Percentiles rank a stretch among this genome's conserved stretches.
Conservation (phyloP, 2,888 invertebrate genomes). For the Ommatoiulus sabulosus region DNA sequence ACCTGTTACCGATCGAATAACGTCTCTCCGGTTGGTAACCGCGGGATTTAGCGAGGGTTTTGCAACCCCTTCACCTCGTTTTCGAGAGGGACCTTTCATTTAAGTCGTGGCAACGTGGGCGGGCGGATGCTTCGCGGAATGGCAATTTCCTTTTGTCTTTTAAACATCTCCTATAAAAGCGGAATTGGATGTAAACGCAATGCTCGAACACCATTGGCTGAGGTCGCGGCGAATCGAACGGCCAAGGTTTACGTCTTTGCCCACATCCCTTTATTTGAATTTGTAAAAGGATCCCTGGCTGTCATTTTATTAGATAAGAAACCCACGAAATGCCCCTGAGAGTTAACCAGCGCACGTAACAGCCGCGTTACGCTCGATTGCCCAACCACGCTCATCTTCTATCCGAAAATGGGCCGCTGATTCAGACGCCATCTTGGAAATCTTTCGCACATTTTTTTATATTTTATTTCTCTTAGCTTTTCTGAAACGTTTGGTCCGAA, state of each 20-base stretch:
- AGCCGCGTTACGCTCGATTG: background rate
- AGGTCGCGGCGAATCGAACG: background rate
- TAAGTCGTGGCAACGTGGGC: background rate
- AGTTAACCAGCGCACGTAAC: background rate
- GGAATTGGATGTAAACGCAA: background rate
- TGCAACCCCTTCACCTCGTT: background rate
- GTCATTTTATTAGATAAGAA: background rate
- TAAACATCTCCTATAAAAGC: slow-evolving; percentile 13
- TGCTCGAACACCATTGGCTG: background rate
- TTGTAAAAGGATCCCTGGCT: background rate
- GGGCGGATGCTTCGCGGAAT: background rate
- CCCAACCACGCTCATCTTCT: background rate
- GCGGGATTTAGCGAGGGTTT: slow-evolving; percentile 14
- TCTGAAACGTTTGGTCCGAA: no score
- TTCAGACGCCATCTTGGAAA: background rate
- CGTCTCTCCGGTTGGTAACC: background rate
- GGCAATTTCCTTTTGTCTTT: slow-evolving; percentile 30
- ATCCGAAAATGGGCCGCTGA: background rate
- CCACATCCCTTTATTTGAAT: slow-evolving; percentile 5
- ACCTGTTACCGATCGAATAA: background rate
- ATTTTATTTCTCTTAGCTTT: no score
- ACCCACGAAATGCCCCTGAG: background rate
- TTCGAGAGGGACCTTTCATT: background rate
- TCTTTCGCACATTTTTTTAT: background rate
- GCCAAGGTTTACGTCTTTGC: background rate